Percentiles rank a stretch among this genome's conserved stretches.
These are phyloP conservation scores for Agrotis segetum DNA, from an alignment of 2,888 invertebrate species.

Conservation along the genomic window DNA sequence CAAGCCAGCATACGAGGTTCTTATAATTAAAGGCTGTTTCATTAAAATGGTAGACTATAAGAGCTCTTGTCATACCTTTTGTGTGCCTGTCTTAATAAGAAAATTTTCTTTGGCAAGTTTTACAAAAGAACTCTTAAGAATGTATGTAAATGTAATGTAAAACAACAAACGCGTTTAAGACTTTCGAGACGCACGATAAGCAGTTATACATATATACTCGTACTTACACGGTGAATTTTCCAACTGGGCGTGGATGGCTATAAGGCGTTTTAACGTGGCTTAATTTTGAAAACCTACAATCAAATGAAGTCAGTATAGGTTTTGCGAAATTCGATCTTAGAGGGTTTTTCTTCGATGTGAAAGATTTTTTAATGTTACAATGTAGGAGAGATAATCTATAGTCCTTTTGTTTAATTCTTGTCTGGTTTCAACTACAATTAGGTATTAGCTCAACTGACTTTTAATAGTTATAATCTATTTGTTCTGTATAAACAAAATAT, in stretches of 20 bases:
- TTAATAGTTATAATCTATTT: no score
- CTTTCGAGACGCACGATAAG: background rate
- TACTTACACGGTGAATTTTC: no score
- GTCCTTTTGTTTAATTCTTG: background rate
- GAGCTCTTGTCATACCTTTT: conserved; percentile 35
- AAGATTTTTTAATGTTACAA: no score
- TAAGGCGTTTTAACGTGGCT: no score
- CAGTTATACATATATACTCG: background rate
- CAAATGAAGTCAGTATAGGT: no score
- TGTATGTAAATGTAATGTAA: background rate
- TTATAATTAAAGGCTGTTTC: conserved; percentile 13
- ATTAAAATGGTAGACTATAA: conserved; percentile 14
- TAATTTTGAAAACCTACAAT: no score
- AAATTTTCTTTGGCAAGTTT: conserved; percentile 29
- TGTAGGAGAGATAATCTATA: no score
- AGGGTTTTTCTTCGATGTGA: no score
- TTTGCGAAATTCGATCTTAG: no score
- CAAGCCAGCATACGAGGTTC: background rate
- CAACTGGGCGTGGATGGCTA: no score
- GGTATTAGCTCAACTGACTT: no score
- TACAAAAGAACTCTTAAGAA: conserved; percentile 14
- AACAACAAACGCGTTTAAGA: background rate
- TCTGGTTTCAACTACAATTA: background rate
- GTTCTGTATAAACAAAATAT: background rate
- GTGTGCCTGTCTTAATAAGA: conserved; percentile 28